phyloP scores from a whole-genome alignment of 2,888 invertebrate genomes.

The Blera fallax region DNA sequence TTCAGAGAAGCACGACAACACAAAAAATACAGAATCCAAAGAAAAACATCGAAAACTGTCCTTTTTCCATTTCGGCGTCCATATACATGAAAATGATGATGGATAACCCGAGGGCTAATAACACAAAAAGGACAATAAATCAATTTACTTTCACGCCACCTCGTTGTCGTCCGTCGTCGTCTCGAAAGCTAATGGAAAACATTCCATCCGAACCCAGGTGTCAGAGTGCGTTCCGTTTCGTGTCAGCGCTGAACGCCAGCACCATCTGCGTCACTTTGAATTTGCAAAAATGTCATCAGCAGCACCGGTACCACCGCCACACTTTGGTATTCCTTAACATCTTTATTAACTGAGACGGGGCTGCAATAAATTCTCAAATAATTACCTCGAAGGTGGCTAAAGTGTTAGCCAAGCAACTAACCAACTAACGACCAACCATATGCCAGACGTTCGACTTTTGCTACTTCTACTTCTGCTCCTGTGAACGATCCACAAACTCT shows the following conservation, averaged over 20 bases:
- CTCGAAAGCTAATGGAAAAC: conserved; percentile 42
- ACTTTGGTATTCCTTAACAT: conserved; percentile 21
- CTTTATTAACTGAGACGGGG: conserved; percentile 56
- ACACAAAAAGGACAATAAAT: conserved; percentile 66
- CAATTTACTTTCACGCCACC: conserved; percentile 54
- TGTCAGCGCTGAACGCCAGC: conserved; percentile 16
- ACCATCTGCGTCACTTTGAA: conserved; percentile 62
- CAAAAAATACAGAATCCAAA: conserved; percentile 15
- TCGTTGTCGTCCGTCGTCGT: neutral
- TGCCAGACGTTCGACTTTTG: neutral
- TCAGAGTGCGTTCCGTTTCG: conserved; percentile 20
- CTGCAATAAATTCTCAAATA: conserved; percentile 67
- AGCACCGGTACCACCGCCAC: conserved; percentile 6
- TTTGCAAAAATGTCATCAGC: conserved; percentile 59
- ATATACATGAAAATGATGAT: conserved; percentile 52
- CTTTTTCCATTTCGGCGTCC: conserved; percentile 22
- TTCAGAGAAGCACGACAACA: neutral
- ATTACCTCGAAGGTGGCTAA: conserved; percentile 48
- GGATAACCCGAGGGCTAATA: conserved; percentile 58
- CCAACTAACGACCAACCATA: conserved; percentile 16
- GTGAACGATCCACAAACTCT: neutral
- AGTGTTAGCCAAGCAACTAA: conserved; percentile 40
- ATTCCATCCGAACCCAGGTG: conserved; percentile 24
- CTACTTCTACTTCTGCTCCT: neutral
- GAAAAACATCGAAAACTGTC: conserved; percentile 47